Conservation (phyloP, 1,140 invertebrate species). For the Drosophila lacertosa region DNA sequence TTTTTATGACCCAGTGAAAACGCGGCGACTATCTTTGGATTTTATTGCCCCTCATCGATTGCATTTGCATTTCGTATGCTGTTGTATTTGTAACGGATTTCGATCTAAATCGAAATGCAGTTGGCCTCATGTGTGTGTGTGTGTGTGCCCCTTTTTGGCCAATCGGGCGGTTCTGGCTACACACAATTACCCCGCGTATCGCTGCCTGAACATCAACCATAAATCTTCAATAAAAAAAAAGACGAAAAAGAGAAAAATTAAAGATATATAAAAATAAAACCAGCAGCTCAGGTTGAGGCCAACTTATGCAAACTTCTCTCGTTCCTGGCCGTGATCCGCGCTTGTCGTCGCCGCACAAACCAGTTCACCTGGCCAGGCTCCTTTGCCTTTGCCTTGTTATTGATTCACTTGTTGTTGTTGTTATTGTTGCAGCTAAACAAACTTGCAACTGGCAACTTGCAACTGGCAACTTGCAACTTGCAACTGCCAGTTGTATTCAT, state of each 20-base stretch:
- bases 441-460: conserved; percentile 43
- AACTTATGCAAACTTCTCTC: conserved; percentile 74
- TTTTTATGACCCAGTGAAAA: conserved; percentile 48
- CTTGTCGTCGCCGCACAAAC: conserved; percentile 39
- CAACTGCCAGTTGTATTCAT: conserved; percentile 73
- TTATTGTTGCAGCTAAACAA: conserved; percentile 52
- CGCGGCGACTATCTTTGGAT: neutral
- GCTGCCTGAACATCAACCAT: conserved; percentile 68
- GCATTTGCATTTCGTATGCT: conserved; percentile 45
- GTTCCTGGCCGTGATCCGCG: conserved; percentile 39
- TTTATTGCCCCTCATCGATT: neutral
- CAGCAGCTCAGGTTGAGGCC: conserved; percentile 28
- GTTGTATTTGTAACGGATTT: conserved; percentile 55
- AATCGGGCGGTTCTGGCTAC: conserved; percentile 17
- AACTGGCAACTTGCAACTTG: conserved; percentile 22
- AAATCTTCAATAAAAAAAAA: conserved; percentile 71
- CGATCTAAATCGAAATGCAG: conserved; percentile 43
- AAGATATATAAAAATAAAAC: conserved; percentile 28
- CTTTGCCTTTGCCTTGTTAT: conserved; percentile 24
- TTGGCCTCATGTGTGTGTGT: too few species aligned
- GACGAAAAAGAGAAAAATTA: conserved; percentile 10
- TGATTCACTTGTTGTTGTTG: conserved; percentile 40
- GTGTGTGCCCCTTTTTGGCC: too few species aligned
- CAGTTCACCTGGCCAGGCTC: conserved; percentile 26
- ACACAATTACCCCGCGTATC: conserved; percentile 72